Percentiles rank a stretch among this genome's conserved stretches.
Evolutionary conservation across 2,113 vertebrate species (phyloP).

Genomic region (Nestor notabilis): DNA sequence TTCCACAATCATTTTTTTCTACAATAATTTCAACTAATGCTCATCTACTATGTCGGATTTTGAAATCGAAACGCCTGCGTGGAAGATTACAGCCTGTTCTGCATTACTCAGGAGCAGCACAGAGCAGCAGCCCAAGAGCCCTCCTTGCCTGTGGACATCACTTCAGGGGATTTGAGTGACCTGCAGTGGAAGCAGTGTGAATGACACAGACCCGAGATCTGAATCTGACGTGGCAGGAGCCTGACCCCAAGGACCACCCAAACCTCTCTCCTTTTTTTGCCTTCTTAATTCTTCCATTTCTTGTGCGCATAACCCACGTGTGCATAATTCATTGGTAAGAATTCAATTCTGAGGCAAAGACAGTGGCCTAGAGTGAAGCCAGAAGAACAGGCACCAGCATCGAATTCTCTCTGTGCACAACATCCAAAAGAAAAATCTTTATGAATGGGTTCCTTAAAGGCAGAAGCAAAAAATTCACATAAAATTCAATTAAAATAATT

Average conservation of each 20-base stretch:
- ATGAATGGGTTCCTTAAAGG: not conserved
- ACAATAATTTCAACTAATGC: not conserved
- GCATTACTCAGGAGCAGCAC: not conserved
- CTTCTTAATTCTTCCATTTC: not conserved
- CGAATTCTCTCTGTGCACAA: not conserved
- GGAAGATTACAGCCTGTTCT: not conserved
- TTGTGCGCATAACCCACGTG: not conserved
- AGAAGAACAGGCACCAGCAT: not conserved
- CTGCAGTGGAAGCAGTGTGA: not conserved
- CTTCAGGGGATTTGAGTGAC: not conserved
- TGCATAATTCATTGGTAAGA: not conserved
- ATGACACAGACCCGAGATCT: not conserved
- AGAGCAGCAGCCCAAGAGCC: not conserved
- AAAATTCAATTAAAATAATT: slow-evolving; percentile 65
- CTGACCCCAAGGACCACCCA: not conserved
- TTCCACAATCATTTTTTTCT: not conserved
- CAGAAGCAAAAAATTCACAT: slow-evolving; percentile 20
- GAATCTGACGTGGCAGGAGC: not conserved
- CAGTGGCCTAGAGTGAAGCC: not conserved
- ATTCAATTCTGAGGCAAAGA: not conserved
- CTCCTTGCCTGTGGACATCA: not conserved
- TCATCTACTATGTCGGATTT: not conserved
- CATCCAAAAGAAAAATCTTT: not conserved
- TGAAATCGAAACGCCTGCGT: not conserved
- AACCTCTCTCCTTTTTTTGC: too few relatives aligned